phyloP scores from a whole-genome alignment of 2,113 vertebrate genomes.

The Prunella himalayana region DNA sequence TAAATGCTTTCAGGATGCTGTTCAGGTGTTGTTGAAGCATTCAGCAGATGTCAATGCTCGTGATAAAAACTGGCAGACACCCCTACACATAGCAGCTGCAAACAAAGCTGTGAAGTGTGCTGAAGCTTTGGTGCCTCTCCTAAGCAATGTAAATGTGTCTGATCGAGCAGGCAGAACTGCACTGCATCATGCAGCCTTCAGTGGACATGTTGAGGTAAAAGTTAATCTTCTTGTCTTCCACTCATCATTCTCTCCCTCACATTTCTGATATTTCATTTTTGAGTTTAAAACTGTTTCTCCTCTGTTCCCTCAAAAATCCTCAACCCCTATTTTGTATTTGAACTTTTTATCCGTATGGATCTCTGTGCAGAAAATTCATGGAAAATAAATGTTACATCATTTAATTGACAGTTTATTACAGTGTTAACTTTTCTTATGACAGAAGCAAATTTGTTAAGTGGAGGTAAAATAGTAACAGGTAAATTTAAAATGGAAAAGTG shows the following conservation, averaged over 20 bases:
- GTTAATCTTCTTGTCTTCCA: not conserved
- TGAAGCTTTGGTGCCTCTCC: constrained; percentile 91
- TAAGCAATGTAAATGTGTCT: constrained; percentile 96
- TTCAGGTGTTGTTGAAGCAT: constrained; percentile 96
- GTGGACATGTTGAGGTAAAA: constrained; percentile 91
- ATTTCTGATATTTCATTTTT: not conserved
- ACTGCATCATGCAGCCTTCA: constrained; percentile 96
- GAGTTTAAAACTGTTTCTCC: not conserved
- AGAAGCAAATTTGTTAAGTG: not conserved
- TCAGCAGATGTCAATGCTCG: constrained; percentile 96
- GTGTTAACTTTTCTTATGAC: not conserved
- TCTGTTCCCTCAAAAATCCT: not conserved
- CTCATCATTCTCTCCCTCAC: accelerated
- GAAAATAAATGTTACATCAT: not conserved
- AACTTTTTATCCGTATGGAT: not conserved
- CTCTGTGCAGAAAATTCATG: not conserved
- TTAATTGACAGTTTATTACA: not conserved
- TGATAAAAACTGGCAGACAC: constrained; percentile 99
- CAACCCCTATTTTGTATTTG: not conserved
- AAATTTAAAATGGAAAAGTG: not conserved
- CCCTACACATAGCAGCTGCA: constrained; percentile 93
- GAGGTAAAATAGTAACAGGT: not conserved
- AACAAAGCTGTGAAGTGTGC: constrained; percentile 97
- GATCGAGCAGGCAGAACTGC: constrained; percentile 94
- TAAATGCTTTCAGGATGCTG: constrained; percentile 84